Conservation (phyloP, 2,113 vertebrate genomes). For the Geococcyx californianus region DNA sequence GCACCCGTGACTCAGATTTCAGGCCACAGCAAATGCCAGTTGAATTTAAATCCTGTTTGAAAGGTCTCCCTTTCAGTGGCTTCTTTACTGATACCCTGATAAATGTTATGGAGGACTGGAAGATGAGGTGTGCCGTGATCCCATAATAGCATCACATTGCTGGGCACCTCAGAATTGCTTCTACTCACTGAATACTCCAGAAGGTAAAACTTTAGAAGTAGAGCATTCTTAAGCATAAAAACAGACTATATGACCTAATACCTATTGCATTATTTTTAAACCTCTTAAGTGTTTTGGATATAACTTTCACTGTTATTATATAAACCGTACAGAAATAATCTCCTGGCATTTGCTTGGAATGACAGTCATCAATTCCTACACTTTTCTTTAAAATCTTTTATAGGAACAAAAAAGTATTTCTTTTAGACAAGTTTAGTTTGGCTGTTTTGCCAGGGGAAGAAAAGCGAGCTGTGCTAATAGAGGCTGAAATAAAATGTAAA, state of each 20-base stretch:
- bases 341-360: constrained; percentile 25
- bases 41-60: neutral
- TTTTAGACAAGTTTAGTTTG: neutral
- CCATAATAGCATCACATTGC: neutral
- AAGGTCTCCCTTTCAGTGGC: neutral
- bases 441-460: neutral
- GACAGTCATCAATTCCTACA: constrained; percentile 31
- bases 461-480: neutral
- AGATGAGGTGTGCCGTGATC: neutral
- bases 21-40: neutral
- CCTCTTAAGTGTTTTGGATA: neutral
- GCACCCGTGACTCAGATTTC: neutral
- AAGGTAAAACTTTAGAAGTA: neutral
- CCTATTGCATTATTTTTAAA: neutral
- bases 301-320: constrained; percentile 8
- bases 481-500: neutral
- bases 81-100: neutral
- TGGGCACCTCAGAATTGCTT: neutral
- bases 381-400: neutral
- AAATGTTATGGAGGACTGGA: neutral
- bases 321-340: constrained; percentile 50
- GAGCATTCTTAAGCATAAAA: neutral
- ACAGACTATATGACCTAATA: neutral
- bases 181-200: neutral
- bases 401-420: neutral